Conservation (phyloP, 2,113 vertebrate genomes). For the Trogon surrucura region DNA sequence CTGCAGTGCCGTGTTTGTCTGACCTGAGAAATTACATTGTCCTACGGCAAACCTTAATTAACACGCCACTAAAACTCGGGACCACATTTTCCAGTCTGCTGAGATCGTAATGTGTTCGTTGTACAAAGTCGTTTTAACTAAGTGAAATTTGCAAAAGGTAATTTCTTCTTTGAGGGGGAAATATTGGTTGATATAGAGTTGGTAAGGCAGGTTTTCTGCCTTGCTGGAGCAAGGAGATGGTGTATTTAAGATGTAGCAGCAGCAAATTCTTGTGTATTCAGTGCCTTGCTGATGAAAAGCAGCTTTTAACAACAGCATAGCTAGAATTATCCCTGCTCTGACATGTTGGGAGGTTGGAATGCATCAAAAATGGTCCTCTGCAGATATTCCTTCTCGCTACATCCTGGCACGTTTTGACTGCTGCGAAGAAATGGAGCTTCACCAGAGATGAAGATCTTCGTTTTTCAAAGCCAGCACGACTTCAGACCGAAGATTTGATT, state of each 20-base stretch:
- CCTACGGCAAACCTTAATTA: not conserved
- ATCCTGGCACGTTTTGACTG: not conserved
- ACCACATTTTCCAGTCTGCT: not conserved
- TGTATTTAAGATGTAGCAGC: not conserved
- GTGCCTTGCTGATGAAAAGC: not conserved
- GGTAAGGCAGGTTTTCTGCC: not conserved
- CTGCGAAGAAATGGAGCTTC: not conserved
- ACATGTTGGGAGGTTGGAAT: not conserved
- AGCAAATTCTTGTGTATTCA: not conserved
- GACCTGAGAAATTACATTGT: not conserved
- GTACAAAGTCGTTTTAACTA: not conserved
- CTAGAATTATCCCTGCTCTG: not conserved
- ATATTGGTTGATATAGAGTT: not conserved
- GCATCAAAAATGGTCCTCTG: not conserved
- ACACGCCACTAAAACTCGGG: accelerated
- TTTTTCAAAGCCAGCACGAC: not conserved
- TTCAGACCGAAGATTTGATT: not conserved
- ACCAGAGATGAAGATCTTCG: not conserved
- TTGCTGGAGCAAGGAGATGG: not conserved
- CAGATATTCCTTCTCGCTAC: not conserved
- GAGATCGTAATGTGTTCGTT: not conserved
- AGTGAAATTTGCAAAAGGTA: not conserved
- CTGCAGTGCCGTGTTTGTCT: not conserved
- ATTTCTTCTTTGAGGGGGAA: not conserved
- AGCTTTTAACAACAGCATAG: not conserved